phyloP scores from a whole-genome alignment of 2,797 vertebrate genomes.

The Dromococcyx pavoninus region DNA sequence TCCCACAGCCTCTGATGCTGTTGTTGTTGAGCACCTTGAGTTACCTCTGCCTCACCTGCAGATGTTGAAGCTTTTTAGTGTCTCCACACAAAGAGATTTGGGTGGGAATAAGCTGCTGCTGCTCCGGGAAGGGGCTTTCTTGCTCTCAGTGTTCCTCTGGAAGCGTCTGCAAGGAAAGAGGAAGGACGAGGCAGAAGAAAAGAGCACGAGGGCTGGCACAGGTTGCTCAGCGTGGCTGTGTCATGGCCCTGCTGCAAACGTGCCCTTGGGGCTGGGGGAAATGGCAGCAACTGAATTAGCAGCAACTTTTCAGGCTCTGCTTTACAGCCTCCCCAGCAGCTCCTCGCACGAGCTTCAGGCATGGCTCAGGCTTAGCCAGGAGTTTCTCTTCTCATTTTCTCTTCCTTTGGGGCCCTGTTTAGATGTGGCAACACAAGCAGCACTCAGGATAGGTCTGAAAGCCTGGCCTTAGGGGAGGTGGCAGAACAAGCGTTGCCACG shows the following conservation, averaged over 20 bases:
- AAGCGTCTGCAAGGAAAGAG: not conserved
- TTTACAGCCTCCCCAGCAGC: not conserved
- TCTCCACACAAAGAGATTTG: not conserved
- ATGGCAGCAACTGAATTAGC: not conserved
- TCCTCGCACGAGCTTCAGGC: not conserved
- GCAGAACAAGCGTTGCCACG: not conserved
- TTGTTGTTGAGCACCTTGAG: not conserved
- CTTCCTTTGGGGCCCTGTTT: not conserved
- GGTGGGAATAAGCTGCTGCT: not conserved
- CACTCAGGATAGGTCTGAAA: not conserved
- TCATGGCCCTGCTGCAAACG: not conserved
- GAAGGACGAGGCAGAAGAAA: not conserved
- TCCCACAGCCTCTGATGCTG: not conserved
- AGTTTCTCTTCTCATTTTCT: not conserved
- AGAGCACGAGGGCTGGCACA: not conserved
- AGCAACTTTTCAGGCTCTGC: not conserved
- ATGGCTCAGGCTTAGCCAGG: not conserved
- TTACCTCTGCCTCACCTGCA: not conserved
- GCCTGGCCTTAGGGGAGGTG: not conserved
- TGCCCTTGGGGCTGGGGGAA: not conserved
- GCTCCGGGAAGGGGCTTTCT: not conserved
- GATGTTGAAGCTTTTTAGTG: not conserved
- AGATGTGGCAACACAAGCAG: not conserved
- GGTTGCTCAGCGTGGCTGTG: not conserved
- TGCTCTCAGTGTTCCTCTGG: not conserved